phyloP scores from a whole-genome alignment of 2,113 vertebrate genomes.

The Egretta garzetta region DNA sequence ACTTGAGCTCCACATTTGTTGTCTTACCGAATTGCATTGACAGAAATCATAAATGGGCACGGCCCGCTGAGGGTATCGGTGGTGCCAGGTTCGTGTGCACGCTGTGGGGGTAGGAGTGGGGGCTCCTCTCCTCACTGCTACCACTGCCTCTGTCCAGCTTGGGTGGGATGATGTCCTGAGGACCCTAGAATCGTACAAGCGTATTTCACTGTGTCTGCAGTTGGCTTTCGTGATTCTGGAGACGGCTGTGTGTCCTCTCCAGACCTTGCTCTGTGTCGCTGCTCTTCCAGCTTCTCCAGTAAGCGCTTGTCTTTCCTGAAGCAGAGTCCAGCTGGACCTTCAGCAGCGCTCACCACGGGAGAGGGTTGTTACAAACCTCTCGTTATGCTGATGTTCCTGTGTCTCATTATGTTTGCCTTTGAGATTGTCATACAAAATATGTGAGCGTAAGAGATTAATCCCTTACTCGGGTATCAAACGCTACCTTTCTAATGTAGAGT shows the following conservation, averaged over 20 bases:
- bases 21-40: not conserved
- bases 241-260: rapidly evolving
- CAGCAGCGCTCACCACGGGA: rapidly evolving
- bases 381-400: rapidly evolving
- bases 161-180: not conserved
- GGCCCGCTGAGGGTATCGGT: rapidly evolving
- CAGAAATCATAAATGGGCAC: rapidly evolving
- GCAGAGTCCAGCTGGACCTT: rapidly evolving
- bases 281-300: rapidly evolving
- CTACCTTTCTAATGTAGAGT: rapidly evolving
- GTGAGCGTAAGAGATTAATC: not conserved
- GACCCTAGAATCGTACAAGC: rapidly evolving
- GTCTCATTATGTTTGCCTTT: rapidly evolving
- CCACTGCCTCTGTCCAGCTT: rapidly evolving
- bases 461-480: rapidly evolving
- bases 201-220: not conserved
- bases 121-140: rapidly evolving
- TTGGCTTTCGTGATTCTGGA: not conserved
- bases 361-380: not conserved
- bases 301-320: rapidly evolving
- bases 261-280: not conserved
- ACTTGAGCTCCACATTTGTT: not conserved
- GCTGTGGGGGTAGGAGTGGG: rapidly evolving
- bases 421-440: rapidly evolving
- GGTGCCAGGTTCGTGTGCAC: rapidly evolving